These are phyloP conservation scores for Echinometra lucunter DNA, from an alignment of 53 echinoderm and acorn worm genomes.

Conservation along the genomic window DNA sequence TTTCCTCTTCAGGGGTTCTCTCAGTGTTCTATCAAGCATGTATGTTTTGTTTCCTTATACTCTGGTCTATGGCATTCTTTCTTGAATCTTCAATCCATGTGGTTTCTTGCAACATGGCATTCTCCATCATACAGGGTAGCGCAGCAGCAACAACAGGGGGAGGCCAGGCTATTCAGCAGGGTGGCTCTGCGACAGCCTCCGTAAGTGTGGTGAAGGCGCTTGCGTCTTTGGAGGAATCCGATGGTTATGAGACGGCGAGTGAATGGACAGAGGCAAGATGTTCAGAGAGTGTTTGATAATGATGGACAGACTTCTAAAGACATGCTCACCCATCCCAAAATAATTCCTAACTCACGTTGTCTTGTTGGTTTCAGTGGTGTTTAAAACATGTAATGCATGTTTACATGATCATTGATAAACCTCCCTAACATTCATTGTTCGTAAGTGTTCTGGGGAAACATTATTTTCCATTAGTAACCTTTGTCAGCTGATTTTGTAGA, in stretches of 20 bases:
- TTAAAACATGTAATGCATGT: background rate
- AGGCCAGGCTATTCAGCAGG: background rate
- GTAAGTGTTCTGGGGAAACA: background rate
- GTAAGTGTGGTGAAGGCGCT: conserved; percentile 49
- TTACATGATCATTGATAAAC: background rate
- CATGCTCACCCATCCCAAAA: background rate
- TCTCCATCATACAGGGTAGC: conserved; percentile 26
- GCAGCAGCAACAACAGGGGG: background rate
- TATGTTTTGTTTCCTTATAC: background rate
- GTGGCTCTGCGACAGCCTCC: conserved; percentile 17
- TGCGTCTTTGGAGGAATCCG: conserved; percentile 51
- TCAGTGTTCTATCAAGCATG: background rate
- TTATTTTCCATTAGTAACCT: background rate
- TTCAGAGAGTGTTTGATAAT: background rate
- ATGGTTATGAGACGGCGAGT: conserved; percentile 68
- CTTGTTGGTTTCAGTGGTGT: background rate
- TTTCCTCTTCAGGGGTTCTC: background rate
- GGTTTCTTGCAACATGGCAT: conserved; percentile 5
- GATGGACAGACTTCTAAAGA: conserved; percentile 15
- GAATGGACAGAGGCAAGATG: conserved; percentile 67
- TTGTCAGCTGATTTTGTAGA: background rate
- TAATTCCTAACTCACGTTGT: conserved; percentile 41
- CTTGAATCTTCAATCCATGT: background rate
- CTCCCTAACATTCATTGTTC: background rate
- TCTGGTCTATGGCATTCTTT: conserved; percentile 8